These are phyloP conservation scores for Aspidapion aeneum DNA, from an alignment of 2,888 invertebrate genomes.

Conservation along the genomic window DNA sequence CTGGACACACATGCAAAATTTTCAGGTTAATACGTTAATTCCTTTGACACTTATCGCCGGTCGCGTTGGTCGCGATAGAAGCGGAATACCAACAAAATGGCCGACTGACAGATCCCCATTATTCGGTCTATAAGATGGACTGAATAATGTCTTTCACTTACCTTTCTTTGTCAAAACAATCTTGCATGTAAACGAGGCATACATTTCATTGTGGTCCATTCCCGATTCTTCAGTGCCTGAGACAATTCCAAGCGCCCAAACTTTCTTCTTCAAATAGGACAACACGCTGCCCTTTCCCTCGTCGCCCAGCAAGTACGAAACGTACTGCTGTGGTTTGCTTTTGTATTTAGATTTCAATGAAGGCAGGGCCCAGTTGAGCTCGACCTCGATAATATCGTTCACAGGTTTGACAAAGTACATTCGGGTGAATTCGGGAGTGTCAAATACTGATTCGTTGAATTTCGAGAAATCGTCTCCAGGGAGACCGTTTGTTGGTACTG, in stretches of 20 bases:
- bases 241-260: slow-evolving; percentile 72
- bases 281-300: slow-evolving; percentile 84
- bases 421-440: slow-evolving; percentile 60
- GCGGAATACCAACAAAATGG: too few relatives aligned
- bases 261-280: slow-evolving; percentile 69
- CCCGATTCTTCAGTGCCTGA: slow-evolving; percentile 73
- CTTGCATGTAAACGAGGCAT: slow-evolving; percentile 69
- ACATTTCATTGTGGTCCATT: slow-evolving; percentile 75
- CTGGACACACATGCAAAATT: too few relatives aligned
- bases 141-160: too few relatives aligned
- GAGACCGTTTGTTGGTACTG: slow-evolving; percentile 64
- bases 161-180: slow-evolving; percentile 78
- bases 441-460: slow-evolving; percentile 54
- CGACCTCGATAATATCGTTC: slow-evolving; percentile 65
- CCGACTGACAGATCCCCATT: too few relatives aligned
- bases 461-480: slow-evolving; percentile 59
- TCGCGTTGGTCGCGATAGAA: too few relatives aligned
- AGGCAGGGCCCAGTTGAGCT: slow-evolving; percentile 64
- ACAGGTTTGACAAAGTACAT: slow-evolving; percentile 74
- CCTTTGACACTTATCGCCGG: too few relatives aligned
- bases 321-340: slow-evolving; percentile 71
- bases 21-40: too few relatives aligned
- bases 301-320: slow-evolving; percentile 78
- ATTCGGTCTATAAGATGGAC: too few relatives aligned
- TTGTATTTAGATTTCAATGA: slow-evolving; percentile 63